These are phyloP conservation scores for Melangyna quadrimaculata DNA, from an alignment of 2,888 invertebrate genomes.

Conservation along the genomic window DNA sequence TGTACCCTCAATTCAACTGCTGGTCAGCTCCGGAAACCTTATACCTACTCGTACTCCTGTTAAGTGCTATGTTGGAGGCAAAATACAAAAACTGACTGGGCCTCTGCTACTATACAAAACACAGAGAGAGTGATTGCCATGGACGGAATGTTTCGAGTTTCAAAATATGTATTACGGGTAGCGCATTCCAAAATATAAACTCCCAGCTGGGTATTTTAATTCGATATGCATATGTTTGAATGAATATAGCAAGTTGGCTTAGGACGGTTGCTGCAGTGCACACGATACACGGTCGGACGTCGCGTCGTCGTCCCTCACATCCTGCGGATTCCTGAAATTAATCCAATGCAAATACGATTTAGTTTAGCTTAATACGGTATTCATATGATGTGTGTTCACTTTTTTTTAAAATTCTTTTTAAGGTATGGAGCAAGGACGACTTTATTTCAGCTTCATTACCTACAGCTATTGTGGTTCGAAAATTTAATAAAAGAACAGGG, in stretches of 20 bases:
- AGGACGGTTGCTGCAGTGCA: not conserved
- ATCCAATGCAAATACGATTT: slow-evolving; percentile 67
- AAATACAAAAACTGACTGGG: not conserved
- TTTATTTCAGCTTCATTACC: slow-evolving; percentile 58
- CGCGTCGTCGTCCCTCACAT: slow-evolving; percentile 3
- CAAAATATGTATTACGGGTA: slow-evolving; percentile 46
- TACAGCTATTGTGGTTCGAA: slow-evolving; percentile 44
- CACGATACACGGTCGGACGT: not conserved
- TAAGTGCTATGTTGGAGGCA: not conserved
- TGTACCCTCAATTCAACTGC: not conserved
- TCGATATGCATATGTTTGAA: slow-evolving; percentile 46
- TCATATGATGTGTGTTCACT: slow-evolving; percentile 23
- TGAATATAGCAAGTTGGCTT: slow-evolving; percentile 33
- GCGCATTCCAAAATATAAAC: slow-evolving; percentile 51
- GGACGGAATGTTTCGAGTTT: slow-evolving; percentile 58
- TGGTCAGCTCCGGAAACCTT: slow-evolving; percentile 47
- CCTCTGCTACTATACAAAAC: not conserved
- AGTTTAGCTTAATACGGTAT: slow-evolving; percentile 48
- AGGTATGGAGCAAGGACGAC: not conserved
- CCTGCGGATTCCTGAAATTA: slow-evolving; percentile 48
- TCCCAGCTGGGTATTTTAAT: slow-evolving; percentile 50
- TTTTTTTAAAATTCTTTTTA: not conserved
- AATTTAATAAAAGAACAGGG: not conserved
- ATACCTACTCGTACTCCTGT: slow-evolving; percentile 26
- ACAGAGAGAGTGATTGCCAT: slow-evolving; percentile 7